Percentiles rank a stretch among this genome's conserved stretches.
These are phyloP conservation scores for Brachionus asplanchnoidis DNA, from an alignment of 1,140 invertebrate species.

Conservation along the genomic window DNA sequence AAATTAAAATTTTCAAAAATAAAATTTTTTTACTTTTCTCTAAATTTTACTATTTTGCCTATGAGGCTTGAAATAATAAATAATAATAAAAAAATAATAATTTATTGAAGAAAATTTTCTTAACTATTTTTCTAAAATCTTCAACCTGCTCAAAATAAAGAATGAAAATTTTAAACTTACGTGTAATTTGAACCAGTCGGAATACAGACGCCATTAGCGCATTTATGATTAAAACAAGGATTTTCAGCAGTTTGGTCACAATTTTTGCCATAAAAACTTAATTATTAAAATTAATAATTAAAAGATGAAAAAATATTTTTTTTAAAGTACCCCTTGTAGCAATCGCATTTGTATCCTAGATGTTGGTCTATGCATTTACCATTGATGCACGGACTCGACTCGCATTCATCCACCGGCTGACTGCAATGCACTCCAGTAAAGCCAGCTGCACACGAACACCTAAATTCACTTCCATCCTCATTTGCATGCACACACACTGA, in stretches of 20 bases:
- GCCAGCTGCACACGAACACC: constrained; percentile 43
- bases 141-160: no score
- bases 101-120: no score
- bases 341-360: constrained; percentile 26
- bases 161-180: not conserved
- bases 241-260: constrained; percentile 33
- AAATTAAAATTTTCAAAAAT: no score
- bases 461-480: constrained; percentile 24
- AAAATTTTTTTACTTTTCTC: no score
- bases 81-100: no score
- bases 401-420: constrained; percentile 50
- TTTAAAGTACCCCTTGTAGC: not conserved
- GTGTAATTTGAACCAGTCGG: not conserved
- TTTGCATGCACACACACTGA: constrained; percentile 7
- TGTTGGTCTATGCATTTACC: constrained; percentile 69
- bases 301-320: not conserved
- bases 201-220: not conserved
- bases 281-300: not conserved
- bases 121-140: no score
- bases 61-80: no score
- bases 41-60: no score
- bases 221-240: constrained; percentile 21
- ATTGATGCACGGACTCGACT: constrained; percentile 69
- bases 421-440: constrained; percentile 12
- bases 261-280: not conserved